Evolutionary conservation across 2,888 invertebrate genomes (phyloP).

Genomic region (Heliconius sara): DNA sequence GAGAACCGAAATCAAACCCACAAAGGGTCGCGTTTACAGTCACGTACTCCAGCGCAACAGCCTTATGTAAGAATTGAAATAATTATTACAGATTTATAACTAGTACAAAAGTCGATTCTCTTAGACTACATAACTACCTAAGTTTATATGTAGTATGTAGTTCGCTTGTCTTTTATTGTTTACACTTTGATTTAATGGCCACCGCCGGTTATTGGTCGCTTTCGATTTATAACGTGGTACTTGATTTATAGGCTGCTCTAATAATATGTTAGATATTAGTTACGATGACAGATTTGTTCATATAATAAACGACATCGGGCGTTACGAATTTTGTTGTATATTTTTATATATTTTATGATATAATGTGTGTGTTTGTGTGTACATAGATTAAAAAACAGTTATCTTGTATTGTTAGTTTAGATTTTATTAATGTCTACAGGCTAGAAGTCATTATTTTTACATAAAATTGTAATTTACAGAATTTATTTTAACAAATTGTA

Average conservation of each 20-base stretch:
- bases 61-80: not conserved
- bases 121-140: slow-evolving; percentile 49
- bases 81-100: slow-evolving; percentile 58
- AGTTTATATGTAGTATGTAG: slow-evolving; percentile 46
- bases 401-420: no score
- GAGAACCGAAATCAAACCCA: no score
- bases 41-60: no score
- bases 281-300: slow-evolving; percentile 26
- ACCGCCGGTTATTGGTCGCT: slow-evolving; percentile 48
- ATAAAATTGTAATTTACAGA: no score
- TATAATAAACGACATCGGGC: not conserved
- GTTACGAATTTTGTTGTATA: not conserved
- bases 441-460: no score
- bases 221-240: slow-evolving; percentile 48
- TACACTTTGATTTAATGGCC: slow-evolving; percentile 51
- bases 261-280: slow-evolving; percentile 33
- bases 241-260: slow-evolving; percentile 45
- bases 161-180: slow-evolving; percentile 49
- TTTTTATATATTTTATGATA: not conserved
- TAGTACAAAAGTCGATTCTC: slow-evolving; percentile 59
- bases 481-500: no score
- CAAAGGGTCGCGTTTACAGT: no score
- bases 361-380: not conserved
- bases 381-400: no score
- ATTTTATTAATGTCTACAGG: no score